phyloP scores from a whole-genome alignment of 2,113 vertebrate genomes.

The Hiodon tergisus region DNA sequence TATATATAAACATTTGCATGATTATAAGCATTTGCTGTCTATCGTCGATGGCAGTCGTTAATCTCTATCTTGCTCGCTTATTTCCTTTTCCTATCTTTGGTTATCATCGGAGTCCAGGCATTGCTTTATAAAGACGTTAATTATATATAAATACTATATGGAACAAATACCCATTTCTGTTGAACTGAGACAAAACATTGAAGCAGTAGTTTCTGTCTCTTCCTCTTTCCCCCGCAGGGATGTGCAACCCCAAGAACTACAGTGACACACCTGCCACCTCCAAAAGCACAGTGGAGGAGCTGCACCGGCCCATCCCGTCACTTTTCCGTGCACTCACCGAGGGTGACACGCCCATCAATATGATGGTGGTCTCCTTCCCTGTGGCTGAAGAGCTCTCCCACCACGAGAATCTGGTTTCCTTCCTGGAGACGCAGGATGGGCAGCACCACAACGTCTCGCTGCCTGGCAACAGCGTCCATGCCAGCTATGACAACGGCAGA shows the following conservation, averaged over 20 bases:
- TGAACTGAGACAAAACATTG: too few species aligned
- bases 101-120: too few species aligned
- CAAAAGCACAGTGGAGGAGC: conserved; percentile 95
- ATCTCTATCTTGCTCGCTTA: too few species aligned
- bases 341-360: conserved; percentile 83
- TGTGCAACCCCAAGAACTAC: conserved; percentile 97
- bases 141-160: too few species aligned
- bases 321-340: conserved; percentile 94
- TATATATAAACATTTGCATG: too few species aligned
- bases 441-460: conserved; percentile 85
- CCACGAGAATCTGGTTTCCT: conserved; percentile 90
- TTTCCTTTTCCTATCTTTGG: too few species aligned
- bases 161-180: too few species aligned
- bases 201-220: too few species aligned
- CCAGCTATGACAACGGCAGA: conserved; percentile 78
- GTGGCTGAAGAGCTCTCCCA: conserved; percentile 90
- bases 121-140: too few species aligned
- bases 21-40: too few species aligned
- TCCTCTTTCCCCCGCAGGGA: conserved; percentile 60
- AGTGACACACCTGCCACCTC: conserved; percentile 94
- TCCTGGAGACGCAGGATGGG: conserved; percentile 84
- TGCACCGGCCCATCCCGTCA: conserved; percentile 92
- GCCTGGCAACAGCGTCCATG: conserved; percentile 82
- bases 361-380: conserved; percentile 96
- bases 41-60: too few species aligned